Evolutionary conservation across 1,140 invertebrate genomes (phyloP).

Genomic region (Hyles vespertilio): DNA sequence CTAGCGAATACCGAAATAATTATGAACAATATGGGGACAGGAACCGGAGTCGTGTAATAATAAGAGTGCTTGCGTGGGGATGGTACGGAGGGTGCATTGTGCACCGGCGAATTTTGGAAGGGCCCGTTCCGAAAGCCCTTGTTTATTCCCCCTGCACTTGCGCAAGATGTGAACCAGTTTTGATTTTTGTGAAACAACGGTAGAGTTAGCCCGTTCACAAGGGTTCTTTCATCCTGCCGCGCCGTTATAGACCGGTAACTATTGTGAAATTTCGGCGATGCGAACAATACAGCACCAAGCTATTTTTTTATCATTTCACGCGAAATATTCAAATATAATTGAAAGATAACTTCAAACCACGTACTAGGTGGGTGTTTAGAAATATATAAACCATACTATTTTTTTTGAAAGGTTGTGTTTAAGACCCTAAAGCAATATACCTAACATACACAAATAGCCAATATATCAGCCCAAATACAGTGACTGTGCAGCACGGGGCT

Average conservation of each 20-base stretch:
- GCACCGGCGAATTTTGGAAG: conserved; percentile 72
- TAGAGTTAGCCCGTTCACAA: conserved; percentile 37
- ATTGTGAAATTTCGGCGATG: conserved; percentile 10
- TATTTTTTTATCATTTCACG: neutral
- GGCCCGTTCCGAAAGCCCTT: conserved; percentile 66
- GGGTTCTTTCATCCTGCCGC: conserved; percentile 37
- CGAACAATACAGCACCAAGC: neutral
- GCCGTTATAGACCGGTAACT: conserved; percentile 30
- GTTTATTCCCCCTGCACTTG: conserved; percentile 70
- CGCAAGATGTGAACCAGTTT: conserved; percentile 73
- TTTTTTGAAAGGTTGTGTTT: too few relatives aligned
- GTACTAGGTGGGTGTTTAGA: too few relatives aligned
- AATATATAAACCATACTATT: too few relatives aligned
- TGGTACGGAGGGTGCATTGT: conserved; percentile 74
- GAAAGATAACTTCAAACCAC: too few relatives aligned
- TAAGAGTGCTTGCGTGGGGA: conserved; percentile 72
- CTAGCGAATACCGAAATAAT: conserved; percentile 62
- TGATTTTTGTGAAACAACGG: conserved; percentile 61
- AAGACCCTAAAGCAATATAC: too few relatives aligned
- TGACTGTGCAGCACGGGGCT: too few relatives aligned
- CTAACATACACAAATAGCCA: too few relatives aligned
- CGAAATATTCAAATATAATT: neutral
- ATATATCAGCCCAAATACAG: too few relatives aligned
- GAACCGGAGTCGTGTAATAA: conserved; percentile 70
- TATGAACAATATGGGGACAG: conserved; percentile 73